Evolutionary conservation across 2,888 invertebrate genomes (phyloP), one percentile per base, ranked within the genome.

Genomic region (Eilema sororculum): DNA sequence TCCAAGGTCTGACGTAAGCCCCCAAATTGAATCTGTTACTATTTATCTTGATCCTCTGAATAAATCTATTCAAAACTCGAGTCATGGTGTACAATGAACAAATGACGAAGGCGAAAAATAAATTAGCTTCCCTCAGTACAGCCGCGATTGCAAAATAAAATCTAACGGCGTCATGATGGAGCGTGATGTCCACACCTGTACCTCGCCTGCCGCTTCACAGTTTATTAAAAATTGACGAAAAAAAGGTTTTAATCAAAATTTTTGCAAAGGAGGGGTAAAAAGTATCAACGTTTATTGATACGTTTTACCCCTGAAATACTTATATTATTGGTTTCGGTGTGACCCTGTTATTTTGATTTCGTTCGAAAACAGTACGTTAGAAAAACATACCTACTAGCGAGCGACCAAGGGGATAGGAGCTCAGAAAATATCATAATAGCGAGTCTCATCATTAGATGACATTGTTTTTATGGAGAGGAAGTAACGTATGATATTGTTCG

Each of bases 391-490:
- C 69, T 67, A 67, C 69, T 73, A 16, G 6, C 30, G 37, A 33
- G 20, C 46, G 22, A 20, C 30, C 52, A 41, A 61, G 65, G 71
- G 68, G 66, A 69, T 69, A 58, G n/a, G 12, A 63, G 66, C 69
- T 68, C 70, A 61, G 70, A 74, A 77, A 81, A 83, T 81, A 83
- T 78, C 73, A 76, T 79, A 79, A 81, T 69, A 77, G 71, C 71
- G 61, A 74, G 72, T 60, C 76, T 81, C 81, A 81, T 83, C 79
- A 79, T 83, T 79, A 75, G 65, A 81, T 65, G 73, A 79, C 81
- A 76, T 81, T 83, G 83, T 83, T 83, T 81, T 83, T 83, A 81
- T 81, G 78, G 72, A 81, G 81, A 81, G 83, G 83, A 81, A 81
- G 81, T 81, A 81, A 81, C 81, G 73, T 79, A 79, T 78, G 81